Percentiles rank a stretch among this genome's conserved stretches.
These are phyloP conservation scores for Phymanthus crucifer DNA, from an alignment of 92 coral and sea anemone genomes.

Conservation along the genomic window DNA sequence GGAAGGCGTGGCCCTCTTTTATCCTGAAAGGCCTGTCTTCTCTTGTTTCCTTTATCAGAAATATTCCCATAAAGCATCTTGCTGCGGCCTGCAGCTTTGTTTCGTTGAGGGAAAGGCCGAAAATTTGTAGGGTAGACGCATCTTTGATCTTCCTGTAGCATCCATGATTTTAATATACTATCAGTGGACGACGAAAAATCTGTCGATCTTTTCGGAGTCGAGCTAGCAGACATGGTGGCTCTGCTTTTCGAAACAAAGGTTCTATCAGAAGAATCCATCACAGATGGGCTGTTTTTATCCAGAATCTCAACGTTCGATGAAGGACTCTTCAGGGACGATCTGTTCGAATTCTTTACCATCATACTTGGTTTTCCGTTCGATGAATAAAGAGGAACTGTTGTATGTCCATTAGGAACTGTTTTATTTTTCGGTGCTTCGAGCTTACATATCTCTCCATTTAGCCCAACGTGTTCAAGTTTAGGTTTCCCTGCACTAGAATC, in stretches of 20 bases:
- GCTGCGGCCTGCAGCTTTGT: constrained; percentile 65
- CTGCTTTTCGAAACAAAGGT: not conserved
- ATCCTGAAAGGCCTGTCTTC: constrained; percentile 76
- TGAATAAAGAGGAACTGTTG: constrained; percentile 36
- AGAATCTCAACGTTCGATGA: constrained; percentile 55
- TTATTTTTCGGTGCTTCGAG: constrained; percentile 50
- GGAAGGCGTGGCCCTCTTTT: constrained; percentile 51
- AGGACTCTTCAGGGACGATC: constrained; percentile 28
- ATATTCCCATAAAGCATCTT: constrained; percentile 80
- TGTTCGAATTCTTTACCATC: constrained; percentile 14
- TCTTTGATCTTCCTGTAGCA: constrained; percentile 80
- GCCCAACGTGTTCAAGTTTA: constrained; percentile 76
- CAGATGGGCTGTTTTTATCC: constrained; percentile 67
- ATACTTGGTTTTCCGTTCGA: constrained; percentile 36
- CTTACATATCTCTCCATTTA: constrained; percentile 85
- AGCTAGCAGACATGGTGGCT: not conserved
- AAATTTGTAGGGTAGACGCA: constrained; percentile 88
- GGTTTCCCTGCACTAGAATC: constrained; percentile 19
- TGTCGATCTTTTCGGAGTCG: not conserved
- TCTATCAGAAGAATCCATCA: constrained; percentile 34
- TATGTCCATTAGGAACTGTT: constrained; percentile 32
- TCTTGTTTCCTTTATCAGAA: constrained; percentile 72
- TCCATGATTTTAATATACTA: constrained; percentile 59
- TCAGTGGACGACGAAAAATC: constrained; percentile 26
- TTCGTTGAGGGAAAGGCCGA: constrained; percentile 87